phyloP scores from a whole-genome alignment of 2,888 invertebrate species.

The Napeogenes inachia region DNA sequence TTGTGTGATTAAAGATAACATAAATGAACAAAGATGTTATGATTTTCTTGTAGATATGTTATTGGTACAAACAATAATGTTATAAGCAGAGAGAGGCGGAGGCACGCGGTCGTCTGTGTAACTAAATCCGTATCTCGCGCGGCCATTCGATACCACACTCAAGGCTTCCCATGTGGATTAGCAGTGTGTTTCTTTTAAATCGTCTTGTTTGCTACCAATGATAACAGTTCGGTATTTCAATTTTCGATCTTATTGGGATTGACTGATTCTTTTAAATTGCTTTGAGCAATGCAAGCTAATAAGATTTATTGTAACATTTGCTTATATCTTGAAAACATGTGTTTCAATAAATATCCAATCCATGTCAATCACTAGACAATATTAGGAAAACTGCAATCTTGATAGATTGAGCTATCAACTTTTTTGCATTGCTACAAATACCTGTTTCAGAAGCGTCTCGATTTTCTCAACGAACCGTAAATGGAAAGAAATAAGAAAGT shows the following conservation, averaged over 20 bases:
- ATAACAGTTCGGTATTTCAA: constrained; percentile 36
- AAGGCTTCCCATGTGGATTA: constrained; percentile 72
- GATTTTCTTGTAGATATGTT: constrained; percentile 2
- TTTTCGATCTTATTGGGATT: constrained; percentile 25
- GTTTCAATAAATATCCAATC: background rate
- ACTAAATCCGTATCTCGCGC: constrained; percentile 49
- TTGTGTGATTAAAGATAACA: too few relatives aligned
- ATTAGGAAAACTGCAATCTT: too few relatives aligned
- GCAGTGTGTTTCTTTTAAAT: constrained; percentile 56
- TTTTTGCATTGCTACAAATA: constrained; percentile 51
- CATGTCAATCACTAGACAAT: background rate
- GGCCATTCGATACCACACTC: constrained; percentile 55
- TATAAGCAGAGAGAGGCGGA: constrained; percentile 45
- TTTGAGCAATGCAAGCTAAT: too few relatives aligned
- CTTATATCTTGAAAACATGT: too few relatives aligned
- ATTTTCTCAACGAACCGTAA: constrained; percentile 71
- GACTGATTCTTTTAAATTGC: constrained; percentile 20
- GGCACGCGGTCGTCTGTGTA: constrained; percentile 60
- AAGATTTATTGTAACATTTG: too few relatives aligned
- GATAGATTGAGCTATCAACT: background rate
- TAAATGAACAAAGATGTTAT: too few relatives aligned
- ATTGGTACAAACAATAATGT: constrained; percentile 21
- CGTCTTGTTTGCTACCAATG: constrained; percentile 39
- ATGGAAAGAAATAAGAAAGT: constrained; percentile 75
- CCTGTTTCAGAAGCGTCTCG: constrained; percentile 58